These are phyloP conservation scores for Aphelenchoides bicaudatus DNA, from an alignment of 2,888 invertebrate genomes.

Conservation along the genomic window DNA sequence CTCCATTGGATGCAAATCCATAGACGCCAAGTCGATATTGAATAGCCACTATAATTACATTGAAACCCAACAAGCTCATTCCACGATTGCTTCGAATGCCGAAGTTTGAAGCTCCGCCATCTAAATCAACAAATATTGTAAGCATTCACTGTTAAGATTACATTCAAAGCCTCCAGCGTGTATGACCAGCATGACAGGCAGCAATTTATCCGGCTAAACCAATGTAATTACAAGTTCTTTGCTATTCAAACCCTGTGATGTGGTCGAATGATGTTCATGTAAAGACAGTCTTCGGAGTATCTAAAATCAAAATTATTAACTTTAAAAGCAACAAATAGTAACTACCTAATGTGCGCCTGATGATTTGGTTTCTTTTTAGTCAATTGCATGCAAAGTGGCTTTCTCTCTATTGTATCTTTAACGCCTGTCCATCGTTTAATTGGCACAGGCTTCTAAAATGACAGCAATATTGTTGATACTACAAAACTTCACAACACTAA, in stretches of 20 bases:
- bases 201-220: conserved; percentile 2
- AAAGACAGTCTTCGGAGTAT: conserved; percentile 35
- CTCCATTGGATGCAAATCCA: conserved; percentile 37
- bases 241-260: no score
- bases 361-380: conserved; percentile 19
- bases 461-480: no score
- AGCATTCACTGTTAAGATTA: conserved; percentile 1
- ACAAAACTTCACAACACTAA: neutral
- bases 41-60: conserved; percentile 38
- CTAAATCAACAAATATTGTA: no score
- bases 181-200: conserved; percentile 20
- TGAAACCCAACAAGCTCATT: conserved; percentile 23
- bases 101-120: no score
- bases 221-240: neutral
- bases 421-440: conserved; percentile 28
- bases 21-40: conserved; percentile 42
- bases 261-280: conserved; percentile 34
- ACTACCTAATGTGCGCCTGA: no score
- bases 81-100: no score
- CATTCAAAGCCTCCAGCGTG: conserved; percentile 17
- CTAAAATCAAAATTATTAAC: no score
- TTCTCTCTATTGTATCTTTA: conserved; percentile 14
- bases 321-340: no score
- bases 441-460: conserved; percentile 38
- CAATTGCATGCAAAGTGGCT: conserved; percentile 32